phyloP scores from a whole-genome alignment of 2,888 invertebrate species.

The Petrolisthes manimaculis region DNA sequence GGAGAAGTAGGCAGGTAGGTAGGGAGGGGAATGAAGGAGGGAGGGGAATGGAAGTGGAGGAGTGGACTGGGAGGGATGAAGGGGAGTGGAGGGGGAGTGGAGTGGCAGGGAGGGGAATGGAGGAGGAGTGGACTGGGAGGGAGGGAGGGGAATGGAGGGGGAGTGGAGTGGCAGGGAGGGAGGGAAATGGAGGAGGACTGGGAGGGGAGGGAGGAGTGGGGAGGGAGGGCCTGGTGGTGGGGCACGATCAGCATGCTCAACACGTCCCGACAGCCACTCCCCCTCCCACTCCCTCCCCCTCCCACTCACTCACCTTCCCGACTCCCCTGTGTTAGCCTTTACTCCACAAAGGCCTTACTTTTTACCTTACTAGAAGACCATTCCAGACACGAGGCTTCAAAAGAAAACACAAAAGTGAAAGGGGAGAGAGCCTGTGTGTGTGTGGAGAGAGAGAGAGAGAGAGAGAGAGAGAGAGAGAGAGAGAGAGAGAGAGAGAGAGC shows the following conservation, averaged over 20 bases:
- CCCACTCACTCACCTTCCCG: neutral
- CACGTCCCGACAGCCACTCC: constrained; percentile 42
- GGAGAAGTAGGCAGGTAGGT: neutral
- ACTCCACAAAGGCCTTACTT: neutral
- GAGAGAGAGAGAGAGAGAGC: constrained; percentile 5
- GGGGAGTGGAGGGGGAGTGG: neutral
- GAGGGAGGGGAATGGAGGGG: neutral
- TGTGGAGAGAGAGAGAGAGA: constrained; percentile 6
- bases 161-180: neutral
- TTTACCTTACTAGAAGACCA: neutral
- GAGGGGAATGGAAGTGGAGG: neutral
- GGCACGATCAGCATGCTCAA: constrained; percentile 51
- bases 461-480: too few relatives aligned
- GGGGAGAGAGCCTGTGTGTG: too few relatives aligned
- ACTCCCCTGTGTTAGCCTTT: neutral
- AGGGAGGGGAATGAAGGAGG: neutral
- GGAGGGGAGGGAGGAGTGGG: constrained; percentile 23
- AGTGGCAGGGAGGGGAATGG: neutral
- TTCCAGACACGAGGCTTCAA: neutral
- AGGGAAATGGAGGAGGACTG: neutral
- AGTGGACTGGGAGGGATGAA: neutral
- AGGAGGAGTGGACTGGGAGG: neutral
- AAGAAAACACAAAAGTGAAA: too few relatives aligned
- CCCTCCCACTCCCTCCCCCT: constrained; percentile 9
- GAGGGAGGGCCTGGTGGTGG: constrained; percentile 49